phyloP scores from a whole-genome alignment of 1,140 invertebrate genomes.

The Hirudo medicinalis region DNA sequence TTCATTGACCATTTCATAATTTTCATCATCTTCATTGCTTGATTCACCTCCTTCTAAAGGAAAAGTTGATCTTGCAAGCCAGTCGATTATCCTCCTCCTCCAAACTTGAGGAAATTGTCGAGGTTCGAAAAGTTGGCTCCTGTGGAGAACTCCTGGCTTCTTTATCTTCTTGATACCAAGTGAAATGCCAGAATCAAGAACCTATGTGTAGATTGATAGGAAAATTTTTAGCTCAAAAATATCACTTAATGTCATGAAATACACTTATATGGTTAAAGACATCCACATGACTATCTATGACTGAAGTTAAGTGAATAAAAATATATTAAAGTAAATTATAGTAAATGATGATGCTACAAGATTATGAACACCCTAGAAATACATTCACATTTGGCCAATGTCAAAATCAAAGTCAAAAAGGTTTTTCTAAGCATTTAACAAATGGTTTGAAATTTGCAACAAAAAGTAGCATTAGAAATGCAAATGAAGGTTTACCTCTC shows the following conservation, averaged over 20 bases:
- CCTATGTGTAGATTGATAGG: not conserved
- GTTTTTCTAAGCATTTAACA: not conserved
- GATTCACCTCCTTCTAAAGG: not conserved
- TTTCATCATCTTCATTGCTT: not conserved
- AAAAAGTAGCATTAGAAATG: too few species aligned
- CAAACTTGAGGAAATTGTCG: not conserved
- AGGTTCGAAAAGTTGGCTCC: not conserved
- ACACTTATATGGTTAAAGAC: too few species aligned
- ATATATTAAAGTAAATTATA: too few species aligned
- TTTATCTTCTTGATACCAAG: not conserved
- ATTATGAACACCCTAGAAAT: too few species aligned
- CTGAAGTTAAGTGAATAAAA: too few species aligned
- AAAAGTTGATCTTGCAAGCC: slow-evolving; percentile 9
- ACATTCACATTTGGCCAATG: too few species aligned
- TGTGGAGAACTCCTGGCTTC: not conserved
- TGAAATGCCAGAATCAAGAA: slow-evolving; percentile 9
- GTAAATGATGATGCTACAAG: too few species aligned
- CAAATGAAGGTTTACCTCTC: too few species aligned
- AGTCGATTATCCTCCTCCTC: slow-evolving; percentile 3
- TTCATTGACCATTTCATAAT: not conserved
- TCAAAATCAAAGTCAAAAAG: too few species aligned
- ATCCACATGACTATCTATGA: too few species aligned
- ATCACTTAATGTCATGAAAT: too few species aligned
- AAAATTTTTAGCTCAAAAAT: too few species aligned
- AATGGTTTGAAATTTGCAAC: not conserved